phyloP scores from a whole-genome alignment of 2,113 vertebrate species.

The Aptenodytes forsteri region DNA sequence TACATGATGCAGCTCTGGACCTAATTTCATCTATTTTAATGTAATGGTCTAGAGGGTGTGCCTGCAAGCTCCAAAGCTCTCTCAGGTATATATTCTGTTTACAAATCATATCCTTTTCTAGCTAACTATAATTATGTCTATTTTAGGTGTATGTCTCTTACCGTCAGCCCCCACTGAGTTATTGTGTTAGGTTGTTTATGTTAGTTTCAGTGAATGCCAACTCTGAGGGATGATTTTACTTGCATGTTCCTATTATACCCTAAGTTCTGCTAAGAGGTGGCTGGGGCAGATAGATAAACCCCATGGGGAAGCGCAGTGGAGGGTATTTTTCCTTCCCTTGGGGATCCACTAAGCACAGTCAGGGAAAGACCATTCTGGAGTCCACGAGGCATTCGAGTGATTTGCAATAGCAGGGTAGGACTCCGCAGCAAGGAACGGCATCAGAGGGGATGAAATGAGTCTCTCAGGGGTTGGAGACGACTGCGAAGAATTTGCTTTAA shows the following conservation, averaged over 20 bases:
- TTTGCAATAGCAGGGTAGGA: not conserved
- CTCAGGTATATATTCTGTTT: not conserved
- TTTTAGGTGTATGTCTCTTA: not conserved
- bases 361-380: not conserved
- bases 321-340: not conserved
- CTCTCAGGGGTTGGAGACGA: not conserved
- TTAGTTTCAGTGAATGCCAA: not conserved
- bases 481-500: not conserved
- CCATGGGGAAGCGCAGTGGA: not conserved
- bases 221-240: not conserved
- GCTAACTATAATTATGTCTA: not conserved
- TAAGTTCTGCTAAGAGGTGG: not conserved
- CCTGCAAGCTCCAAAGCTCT: not conserved
- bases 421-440: not conserved
- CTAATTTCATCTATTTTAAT: not conserved
- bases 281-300: not conserved
- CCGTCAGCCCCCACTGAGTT: not conserved
- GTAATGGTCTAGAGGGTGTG: not conserved
- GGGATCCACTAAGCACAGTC: not conserved
- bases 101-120: not conserved
- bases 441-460: not conserved
- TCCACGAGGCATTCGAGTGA: fast-evolving
- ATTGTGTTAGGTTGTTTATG: not conserved
- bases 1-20: not conserved
- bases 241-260: not conserved